Evolutionary conservation across 2,113 vertebrate genomes (phyloP), one percentile per base, ranked within the genome.

Genomic region (Clarias batrachus): DNA sequence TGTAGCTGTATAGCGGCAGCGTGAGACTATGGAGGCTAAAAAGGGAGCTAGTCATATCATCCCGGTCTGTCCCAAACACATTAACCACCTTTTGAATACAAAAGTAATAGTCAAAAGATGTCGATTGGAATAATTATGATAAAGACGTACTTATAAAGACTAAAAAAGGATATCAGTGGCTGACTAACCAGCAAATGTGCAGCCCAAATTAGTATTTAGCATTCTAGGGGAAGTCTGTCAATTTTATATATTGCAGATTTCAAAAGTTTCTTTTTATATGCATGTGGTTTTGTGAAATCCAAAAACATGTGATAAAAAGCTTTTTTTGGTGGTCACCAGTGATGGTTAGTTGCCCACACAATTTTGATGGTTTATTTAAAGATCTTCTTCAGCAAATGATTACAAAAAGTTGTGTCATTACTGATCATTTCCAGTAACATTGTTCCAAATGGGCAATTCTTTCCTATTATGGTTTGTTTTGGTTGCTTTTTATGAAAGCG

Each of bases 381-480:
- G 81, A 81, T 86, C 30, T 80, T 88, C 77, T 73, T 86, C 87
- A 81, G 88, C 91, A 57, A 86, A 87, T 92, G 93, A 94, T 94
- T 92, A 94, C 82, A 88, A 88, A 91, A 93, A 87, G 87, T 89
- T 91, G 90, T 91, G 91, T 93, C 93, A 93, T 93, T 92, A 93
- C 93, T 91, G 81, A 87, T 87, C 83, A 91, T 91, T 95, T 95
- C 93, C 94, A 94, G 94, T 94, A 93, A 95, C 90, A 91, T 89
- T 84, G 82, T 63, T 85, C 93, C 90, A 87, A 87, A 88, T 74
- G 84, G 91, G 90, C 85, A 83, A 90, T 90, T 93, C 89, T 92
- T 93, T 90, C 84, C 88, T 90, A 90, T 90, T 79, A 88, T 92
- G 91, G 91, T 92, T 94, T 92, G 91, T 90, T 93, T 94, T 94